phyloP scores from a whole-genome alignment of 2,113 vertebrate genomes.

The Rhabdomys dilectus region DNA sequence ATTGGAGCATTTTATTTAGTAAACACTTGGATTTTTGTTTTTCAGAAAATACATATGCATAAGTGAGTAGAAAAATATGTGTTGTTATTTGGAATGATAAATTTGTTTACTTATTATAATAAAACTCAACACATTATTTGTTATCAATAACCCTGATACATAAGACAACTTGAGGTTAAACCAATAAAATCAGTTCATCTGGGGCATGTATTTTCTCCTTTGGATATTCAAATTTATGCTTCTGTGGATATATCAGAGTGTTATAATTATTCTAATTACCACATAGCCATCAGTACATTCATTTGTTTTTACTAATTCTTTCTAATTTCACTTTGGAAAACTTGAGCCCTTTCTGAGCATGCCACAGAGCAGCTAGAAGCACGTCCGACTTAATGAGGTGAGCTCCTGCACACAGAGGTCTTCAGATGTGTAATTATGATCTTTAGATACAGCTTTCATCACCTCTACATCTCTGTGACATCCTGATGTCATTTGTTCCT shows the following conservation, averaged over 20 bases:
- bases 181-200: neutral
- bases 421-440: neutral
- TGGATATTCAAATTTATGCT: neutral
- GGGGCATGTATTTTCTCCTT: neutral
- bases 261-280: neutral
- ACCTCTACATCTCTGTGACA: constrained; percentile 27
- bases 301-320: neutral
- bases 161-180: neutral
- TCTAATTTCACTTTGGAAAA: neutral
- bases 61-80: neutral
- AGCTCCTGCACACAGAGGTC: neutral
- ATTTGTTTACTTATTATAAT: neutral
- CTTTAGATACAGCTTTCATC: neutral
- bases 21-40: neutral
- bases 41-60: neutral
- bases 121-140: neutral
- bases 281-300: neutral
- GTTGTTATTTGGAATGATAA: neutral
- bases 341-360: neutral
- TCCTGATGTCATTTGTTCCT: constrained; percentile 36
- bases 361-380: neutral
- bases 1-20: neutral
- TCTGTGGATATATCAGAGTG: neutral
- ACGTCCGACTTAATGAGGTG: neutral
- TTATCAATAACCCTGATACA: neutral